Percentiles rank a stretch among this genome's conserved stretches.
phyloP scores from a whole-genome alignment of 2,888 invertebrate genomes.

The Didymodactylos carnosus region DNA sequence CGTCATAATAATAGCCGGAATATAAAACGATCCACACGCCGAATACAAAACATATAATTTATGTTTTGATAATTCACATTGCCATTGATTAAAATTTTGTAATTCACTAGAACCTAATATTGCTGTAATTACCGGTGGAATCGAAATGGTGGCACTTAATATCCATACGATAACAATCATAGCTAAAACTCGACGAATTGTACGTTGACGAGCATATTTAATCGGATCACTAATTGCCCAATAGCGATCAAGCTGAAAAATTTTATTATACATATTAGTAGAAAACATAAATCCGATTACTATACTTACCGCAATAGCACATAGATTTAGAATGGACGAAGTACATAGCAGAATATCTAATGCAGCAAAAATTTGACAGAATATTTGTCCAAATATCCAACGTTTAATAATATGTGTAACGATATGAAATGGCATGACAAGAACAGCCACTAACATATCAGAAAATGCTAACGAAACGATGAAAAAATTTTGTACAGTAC shows the following conservation, averaged over 20 bases:
- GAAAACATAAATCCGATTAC: too few species aligned
- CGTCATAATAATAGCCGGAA: constrained; percentile 78
- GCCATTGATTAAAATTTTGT: constrained; percentile 9
- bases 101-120: neutral
- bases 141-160: constrained; percentile 6
- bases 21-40: constrained; percentile 76
- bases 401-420: neutral
- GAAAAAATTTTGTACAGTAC: constrained; percentile 12
- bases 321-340: constrained; percentile 12
- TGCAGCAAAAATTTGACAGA: constrained; percentile 12
- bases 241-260: constrained; percentile 8
- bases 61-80: constrained; percentile 51
- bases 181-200: constrained; percentile 1
- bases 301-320: constrained; percentile 9
- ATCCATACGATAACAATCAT: constrained; percentile 10
- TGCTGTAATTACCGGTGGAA: constrained; percentile 1
- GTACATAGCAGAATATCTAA: constrained; percentile 13
- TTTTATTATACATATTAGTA: neutral
- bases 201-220: constrained; percentile 11
- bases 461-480: constrained; percentile 12
- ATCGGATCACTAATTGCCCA: constrained; percentile 14
- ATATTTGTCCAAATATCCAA: constrained; percentile 4
- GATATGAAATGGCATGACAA: constrained; percentile 15
- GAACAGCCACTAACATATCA: constrained; percentile 10
- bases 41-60: constrained; percentile 77